Conservation (phyloP, 1,140 invertebrate genomes). For the Octopus sinensis region DNA sequence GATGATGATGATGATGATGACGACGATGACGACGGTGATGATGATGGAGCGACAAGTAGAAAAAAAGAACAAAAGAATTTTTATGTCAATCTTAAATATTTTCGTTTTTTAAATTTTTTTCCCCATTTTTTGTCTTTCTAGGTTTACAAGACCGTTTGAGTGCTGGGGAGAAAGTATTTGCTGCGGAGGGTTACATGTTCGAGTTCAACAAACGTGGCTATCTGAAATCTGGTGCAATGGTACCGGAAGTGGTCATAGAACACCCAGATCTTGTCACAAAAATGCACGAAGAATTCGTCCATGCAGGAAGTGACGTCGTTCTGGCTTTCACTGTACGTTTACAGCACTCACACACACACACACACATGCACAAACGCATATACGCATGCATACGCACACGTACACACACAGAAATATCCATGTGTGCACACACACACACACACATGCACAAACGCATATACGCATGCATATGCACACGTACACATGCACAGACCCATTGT, state of each 20-base stretch:
- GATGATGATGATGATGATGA: constrained; percentile 19
- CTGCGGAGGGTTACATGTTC: constrained; percentile 49
- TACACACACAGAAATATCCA: no score
- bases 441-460: neutral
- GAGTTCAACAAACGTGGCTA: constrained; percentile 44
- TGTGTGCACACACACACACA: no score
- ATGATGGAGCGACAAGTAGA: neutral
- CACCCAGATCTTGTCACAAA: constrained; percentile 34
- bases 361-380: neutral
- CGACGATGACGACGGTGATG: constrained; percentile 17
- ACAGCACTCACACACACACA: neutral
- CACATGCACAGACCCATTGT: no score
- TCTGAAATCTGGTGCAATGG: constrained; percentile 38
- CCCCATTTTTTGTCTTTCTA: constrained; percentile 20
- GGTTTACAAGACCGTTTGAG: constrained; percentile 35
- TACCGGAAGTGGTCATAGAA: constrained; percentile 46
- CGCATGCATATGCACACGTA: no score
- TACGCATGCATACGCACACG: no score
- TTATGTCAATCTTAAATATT: no score
- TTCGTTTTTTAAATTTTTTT: neutral
- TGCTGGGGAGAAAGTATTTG: constrained; percentile 34
- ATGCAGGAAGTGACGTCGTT: constrained; percentile 47
- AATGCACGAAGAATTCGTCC: constrained; percentile 43
- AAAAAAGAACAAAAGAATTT: no score
- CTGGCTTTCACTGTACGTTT: constrained; percentile 44